A percentile compares a stretch with the other conserved stretches of the same genome.
Conservation (phyloP, 2,113 vertebrate genomes). For the Brachyhypopomus gauderio region DNA sequence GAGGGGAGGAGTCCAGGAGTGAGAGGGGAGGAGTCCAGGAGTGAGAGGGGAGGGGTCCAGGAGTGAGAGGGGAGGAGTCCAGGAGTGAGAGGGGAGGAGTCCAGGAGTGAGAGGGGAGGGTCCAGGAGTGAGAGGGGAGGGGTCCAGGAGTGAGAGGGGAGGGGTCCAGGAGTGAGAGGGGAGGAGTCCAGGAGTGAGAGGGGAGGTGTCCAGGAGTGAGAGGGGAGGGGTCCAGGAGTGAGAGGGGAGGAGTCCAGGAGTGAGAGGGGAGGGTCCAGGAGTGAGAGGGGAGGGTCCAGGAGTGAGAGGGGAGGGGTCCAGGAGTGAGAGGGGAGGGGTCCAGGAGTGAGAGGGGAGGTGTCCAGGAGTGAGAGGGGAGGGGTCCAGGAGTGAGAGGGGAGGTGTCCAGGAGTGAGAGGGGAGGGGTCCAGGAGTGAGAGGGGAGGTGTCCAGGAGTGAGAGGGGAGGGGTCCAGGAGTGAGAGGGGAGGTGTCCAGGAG, state of each 20-base stretch:
- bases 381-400: slow-evolving; percentile 39
- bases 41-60: background rate
- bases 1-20: slow-evolving; percentile 31
- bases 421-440: slow-evolving; percentile 27
- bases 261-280: background rate
- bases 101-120: slow-evolving; percentile 34
- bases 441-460: slow-evolving; percentile 48
- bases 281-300: too few species aligned
- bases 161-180: slow-evolving; percentile 31
- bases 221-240: slow-evolving; percentile 36
- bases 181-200: slow-evolving; percentile 1
- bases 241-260: slow-evolving; percentile 27
- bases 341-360: background rate
- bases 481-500: slow-evolving; percentile 34
- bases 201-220: slow-evolving; percentile 18
- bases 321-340: slow-evolving; percentile 37
- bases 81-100: slow-evolving; percentile 35
- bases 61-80: too few species aligned
- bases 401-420: slow-evolving; percentile 49
- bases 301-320: slow-evolving; percentile 36
- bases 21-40: slow-evolving; percentile 33
- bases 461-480: slow-evolving; percentile 41
- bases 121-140: background rate
- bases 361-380: slow-evolving; percentile 44
- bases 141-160: slow-evolving; percentile 37